These are phyloP conservation scores for Tetropium fuscum DNA, from an alignment of 2,888 invertebrate genomes.

Conservation along the genomic window DNA sequence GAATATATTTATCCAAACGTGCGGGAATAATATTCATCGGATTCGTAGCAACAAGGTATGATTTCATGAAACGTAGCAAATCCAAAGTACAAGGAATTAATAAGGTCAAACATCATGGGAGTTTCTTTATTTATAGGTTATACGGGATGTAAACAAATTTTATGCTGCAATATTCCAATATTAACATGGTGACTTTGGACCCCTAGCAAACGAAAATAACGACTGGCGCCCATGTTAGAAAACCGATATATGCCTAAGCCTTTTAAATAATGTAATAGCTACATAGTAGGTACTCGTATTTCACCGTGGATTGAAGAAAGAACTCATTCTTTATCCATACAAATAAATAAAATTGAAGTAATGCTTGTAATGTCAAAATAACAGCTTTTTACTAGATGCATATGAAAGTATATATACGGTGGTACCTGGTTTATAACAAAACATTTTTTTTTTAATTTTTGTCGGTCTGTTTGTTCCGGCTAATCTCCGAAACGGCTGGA, in stretches of 20 bases:
- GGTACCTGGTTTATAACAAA: too few relatives aligned
- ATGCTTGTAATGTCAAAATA: too few relatives aligned
- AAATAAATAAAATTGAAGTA: too few relatives aligned
- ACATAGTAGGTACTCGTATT: too few relatives aligned
- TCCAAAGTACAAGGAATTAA: conserved; percentile 5
- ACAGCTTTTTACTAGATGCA: too few relatives aligned
- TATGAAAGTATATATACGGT: too few relatives aligned
- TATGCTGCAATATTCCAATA: conserved; percentile 4
- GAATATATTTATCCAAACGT: not conserved
- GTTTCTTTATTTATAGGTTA: not conserved
- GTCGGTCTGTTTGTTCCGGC: too few relatives aligned
- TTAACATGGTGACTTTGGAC: not conserved
- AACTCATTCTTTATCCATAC: too few relatives aligned
- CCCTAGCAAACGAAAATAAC: not conserved
- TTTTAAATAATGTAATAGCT: too few relatives aligned
- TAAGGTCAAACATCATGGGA: not conserved
- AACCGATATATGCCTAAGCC: not conserved
- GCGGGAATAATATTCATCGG: not conserved
- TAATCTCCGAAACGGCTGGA: too few relatives aligned
- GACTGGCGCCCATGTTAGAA: not conserved
- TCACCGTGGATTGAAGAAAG: too few relatives aligned
- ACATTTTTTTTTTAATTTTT: too few relatives aligned
- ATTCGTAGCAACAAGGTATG: not conserved
- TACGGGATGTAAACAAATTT: not conserved
- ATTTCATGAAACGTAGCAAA: not conserved